phyloP scores from a whole-genome alignment of 2,888 invertebrate species.

The Notodromas monacha region DNA sequence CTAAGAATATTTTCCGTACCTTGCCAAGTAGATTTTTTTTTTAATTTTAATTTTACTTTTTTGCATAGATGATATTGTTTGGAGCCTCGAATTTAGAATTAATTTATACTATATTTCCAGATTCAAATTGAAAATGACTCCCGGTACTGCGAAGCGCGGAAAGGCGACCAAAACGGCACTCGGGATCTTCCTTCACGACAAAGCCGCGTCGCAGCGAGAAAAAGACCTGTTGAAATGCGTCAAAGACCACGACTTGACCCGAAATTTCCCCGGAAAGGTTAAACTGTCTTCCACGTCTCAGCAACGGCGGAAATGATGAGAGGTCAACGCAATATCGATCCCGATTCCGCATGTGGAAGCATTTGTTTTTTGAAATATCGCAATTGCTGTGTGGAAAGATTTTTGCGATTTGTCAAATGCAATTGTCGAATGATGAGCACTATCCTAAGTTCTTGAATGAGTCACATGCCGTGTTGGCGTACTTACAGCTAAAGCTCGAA shows the following conservation, averaged over 20 bases:
- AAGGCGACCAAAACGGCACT: constrained; percentile 77
- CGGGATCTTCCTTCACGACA: constrained; percentile 54
- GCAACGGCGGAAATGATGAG: neutral
- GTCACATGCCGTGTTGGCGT: no score
- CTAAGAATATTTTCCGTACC: no score
- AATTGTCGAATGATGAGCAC: no score
- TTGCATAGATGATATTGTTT: constrained; percentile 7
- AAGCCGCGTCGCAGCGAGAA: constrained; percentile 34
- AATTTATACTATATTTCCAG: no score
- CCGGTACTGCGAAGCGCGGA: constrained; percentile 71
- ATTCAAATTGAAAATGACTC: constrained; percentile 73
- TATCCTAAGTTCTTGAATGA: no score
- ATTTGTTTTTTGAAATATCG: no score
- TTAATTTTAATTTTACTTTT: constrained; percentile 6
- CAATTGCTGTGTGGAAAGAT: no score
- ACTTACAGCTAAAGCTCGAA: no score
- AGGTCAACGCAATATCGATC: no score
- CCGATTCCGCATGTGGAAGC: no score
- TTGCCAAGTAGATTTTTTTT: neutral
- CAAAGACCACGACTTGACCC: constrained; percentile 59
- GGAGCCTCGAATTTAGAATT: no score
- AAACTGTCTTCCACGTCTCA: constrained; percentile 56
- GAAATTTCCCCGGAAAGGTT: constrained; percentile 89
- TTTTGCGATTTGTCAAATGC: no score
- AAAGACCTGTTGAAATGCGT: constrained; percentile 64